A percentile compares a stretch with the other conserved stretches of the same genome.
These are phyloP conservation scores for Procambarus virginalis DNA, from an alignment of 1,140 invertebrate species.

Conservation along the genomic window DNA sequence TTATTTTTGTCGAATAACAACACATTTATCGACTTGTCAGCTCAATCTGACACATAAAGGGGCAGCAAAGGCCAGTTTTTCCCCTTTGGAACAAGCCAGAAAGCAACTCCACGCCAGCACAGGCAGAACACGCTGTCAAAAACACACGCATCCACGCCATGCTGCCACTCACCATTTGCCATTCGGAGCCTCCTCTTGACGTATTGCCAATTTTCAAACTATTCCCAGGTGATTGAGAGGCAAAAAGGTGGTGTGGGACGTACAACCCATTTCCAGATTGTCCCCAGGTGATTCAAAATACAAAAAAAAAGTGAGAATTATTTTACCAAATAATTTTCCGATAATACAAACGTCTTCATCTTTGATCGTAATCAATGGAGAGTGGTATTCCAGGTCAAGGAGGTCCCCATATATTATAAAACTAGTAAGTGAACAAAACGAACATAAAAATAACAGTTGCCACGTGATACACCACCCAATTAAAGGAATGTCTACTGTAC, in stretches of 20 bases:
- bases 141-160: neutral
- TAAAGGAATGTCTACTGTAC: no score
- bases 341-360: no score
- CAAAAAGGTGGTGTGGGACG: neutral
- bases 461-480: no score
- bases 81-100: neutral
- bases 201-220: constrained; percentile 10
- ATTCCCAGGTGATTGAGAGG: neutral
- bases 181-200: neutral
- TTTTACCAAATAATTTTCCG: no score
- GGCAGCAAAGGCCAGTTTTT: neutral
- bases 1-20: neutral
- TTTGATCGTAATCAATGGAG: no score
- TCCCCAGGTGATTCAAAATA: neutral
- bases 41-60: constrained; percentile 1
- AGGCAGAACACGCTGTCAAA: neutral
- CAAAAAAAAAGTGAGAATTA: neutral
- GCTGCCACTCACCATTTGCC: neutral
- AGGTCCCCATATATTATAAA: no score
- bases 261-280: neutral
- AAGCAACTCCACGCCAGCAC: neutral
- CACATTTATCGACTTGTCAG: constrained; percentile 11
- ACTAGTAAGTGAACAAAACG: no score
- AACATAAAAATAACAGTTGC: no score
- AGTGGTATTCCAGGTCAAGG: no score